Evolutionary conservation across 2,888 invertebrate species (phyloP).

Genomic region (Macropis europaea): DNA sequence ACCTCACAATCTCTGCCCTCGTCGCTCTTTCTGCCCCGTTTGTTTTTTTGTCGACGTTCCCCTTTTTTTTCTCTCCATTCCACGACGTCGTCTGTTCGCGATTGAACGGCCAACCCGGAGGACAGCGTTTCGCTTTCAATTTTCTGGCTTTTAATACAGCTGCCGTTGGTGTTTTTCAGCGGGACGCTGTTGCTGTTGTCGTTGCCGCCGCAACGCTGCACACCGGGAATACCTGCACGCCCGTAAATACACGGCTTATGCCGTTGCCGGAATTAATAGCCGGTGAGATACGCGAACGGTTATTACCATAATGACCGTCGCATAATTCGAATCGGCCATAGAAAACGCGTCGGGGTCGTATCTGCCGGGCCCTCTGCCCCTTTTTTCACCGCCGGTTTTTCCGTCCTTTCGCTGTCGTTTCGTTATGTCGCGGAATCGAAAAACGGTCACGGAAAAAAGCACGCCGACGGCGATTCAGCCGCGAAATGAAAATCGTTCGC

Average conservation of each 20-base stretch:
- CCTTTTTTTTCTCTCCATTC: background rate
- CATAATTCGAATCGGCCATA: constrained; percentile 57
- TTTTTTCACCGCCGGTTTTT: constrained; percentile 18
- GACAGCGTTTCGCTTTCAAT: constrained; percentile 69
- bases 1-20: background rate
- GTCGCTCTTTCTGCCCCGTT: background rate
- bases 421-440: background rate
- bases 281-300: constrained; percentile 62
- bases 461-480: background rate
- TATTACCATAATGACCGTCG: constrained; percentile 69
- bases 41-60: background rate
- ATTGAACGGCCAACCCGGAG: constrained; percentile 42
- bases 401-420: background rate
- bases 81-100: constrained; percentile 23
- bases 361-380: background rate
- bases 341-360: constrained; percentile 42
- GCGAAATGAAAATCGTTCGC: constrained; percentile 22
- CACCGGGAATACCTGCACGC: constrained; percentile 26
- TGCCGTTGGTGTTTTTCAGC: constrained; percentile 43
- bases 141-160: constrained; percentile 67
- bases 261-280: constrained; percentile 65
- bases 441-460: background rate
- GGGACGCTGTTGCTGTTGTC: constrained; percentile 1
- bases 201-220: constrained; percentile 13
- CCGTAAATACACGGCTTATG: constrained; percentile 56